Base-by-base conservation (phyloP, 1,140 invertebrate species). In the Sitobion miscanthi region DNA sequence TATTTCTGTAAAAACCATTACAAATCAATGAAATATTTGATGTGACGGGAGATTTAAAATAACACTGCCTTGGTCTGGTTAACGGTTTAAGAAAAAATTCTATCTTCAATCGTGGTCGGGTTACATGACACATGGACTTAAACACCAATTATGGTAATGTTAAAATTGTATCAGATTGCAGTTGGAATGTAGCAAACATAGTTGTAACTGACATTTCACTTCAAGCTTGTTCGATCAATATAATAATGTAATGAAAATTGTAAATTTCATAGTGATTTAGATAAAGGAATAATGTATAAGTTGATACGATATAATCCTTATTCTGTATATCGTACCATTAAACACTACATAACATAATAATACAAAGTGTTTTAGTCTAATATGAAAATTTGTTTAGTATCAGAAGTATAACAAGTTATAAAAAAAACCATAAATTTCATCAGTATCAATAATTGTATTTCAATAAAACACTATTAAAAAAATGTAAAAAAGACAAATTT, bases 401-500 rank as follows among this genome's bases (percentile, higher is more conserved):
- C 4, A 77, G 14, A 77, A n/a, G 17, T 35, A 62, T 90, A 62
- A 35, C 38, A 57, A 42, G 23, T 6, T 7, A 90, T 30, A 30
- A 77, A 90, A 57, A 14, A 91, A 69, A 47, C 69, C n/a, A 23
- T 25, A n/a, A 14, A 57, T 57, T 89, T 89, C n/a, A 57, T 89
- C 49, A 89, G 21, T 90, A 90, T 90, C 54, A 90, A 45, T 86
- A 30, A 47, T 45, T 47, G 45, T 62, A 90, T 69, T 90, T 14
- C 57, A 69, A 57, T 90, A 90, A 62, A 62, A 90, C 42, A 69
- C 57, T 62, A 90, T 62, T n/a, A 90, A 42, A 57, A 62, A 90
- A 69, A 42, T 57, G 49, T 57, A 90, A 90, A 90, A 88, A 90
- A 69, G 54, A 90, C 38, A 90, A 90, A 69, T 90, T 90, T 90